Evolutionary conservation across 2,888 invertebrate species (phyloP), one percentile per base, ranked within the genome.

Genomic region (Plebejus anna): DNA sequence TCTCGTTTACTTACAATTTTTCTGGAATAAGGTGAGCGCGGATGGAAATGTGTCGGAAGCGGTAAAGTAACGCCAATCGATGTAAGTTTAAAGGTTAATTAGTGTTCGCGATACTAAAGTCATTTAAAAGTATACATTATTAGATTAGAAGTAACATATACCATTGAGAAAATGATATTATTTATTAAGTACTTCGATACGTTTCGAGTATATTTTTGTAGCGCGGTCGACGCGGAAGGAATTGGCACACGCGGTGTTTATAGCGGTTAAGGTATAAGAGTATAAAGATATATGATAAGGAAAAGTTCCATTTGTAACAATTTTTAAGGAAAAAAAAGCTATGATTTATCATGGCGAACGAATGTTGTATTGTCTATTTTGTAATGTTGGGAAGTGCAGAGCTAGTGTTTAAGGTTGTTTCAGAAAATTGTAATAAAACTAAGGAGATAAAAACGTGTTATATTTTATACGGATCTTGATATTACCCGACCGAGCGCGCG

Each of bases 351-450:
- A 88, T 79, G 92, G 88, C 88, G 87, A 89, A 89, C 88, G 91
- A 92, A 91, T 92, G 89, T 88, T 90, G 91, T 90, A 91, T 88
- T 90, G 91, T 91, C 90, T 92, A 90, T 90, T 89, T 90, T 89
- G 88, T 90, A 90, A 89, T 83, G 91, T 91, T 91, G 90, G 90
- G 84, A 88, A 87, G 89, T 86, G 86, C 88, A 86, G 84, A 80
- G 78, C 66, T 91, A 90, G 87, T 80, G 77, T 86, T 84, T 92
- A 92, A 90, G 90, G 84, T 89, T 93, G 93, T 94, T 94, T 93
- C 92, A 90, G 92, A 92, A 93, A 94, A 94, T 91, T 93, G 92
- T 93, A 93, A 92, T 91, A 89, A 91, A 94, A 90, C 89, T 83
- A 82, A 83, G 84, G 87, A 88, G 88, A 83, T 81, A 84, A 89